phyloP scores from a whole-genome alignment of 30 jellyfish, hydroid and myxozoan genomes.

The Mastigias papua region DNA sequence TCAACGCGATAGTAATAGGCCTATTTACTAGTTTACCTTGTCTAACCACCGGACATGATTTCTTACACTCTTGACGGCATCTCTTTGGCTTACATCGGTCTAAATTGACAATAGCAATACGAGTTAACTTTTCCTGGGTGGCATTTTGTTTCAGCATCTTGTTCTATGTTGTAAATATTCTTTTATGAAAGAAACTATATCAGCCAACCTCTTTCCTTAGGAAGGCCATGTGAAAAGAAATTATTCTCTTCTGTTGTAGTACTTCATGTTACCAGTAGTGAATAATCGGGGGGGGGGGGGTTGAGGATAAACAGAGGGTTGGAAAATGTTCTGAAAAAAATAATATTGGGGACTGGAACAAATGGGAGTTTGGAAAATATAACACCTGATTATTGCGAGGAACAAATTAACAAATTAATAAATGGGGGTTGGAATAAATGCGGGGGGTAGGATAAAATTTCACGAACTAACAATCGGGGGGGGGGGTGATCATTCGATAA shows the following conservation, averaged over 20 bases:
- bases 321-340: no score
- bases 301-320: no score
- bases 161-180: neutral
- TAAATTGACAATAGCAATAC: conserved; percentile 96
- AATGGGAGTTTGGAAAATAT: no score
- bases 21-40: conserved; percentile 74
- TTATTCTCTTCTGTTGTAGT: neutral
- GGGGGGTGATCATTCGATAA: no score
- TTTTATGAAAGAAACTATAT: neutral
- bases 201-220: conserved; percentile 20
- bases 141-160: conserved; percentile 34
- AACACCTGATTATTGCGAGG: no score
- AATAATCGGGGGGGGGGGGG: neutral
- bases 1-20: no score
- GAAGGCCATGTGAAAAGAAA: conserved; percentile 73
- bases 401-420: no score
- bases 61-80: conserved; percentile 99
- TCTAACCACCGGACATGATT: conserved; percentile 99
- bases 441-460: no score
- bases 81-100: conserved; percentile 99
- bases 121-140: conserved; percentile 96
- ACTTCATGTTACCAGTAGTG: conserved; percentile 24
- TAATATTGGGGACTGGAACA: no score
- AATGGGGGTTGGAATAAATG: no score
- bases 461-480: no score